phyloP scores from a whole-genome alignment of 2,113 vertebrate genomes.

The Speoplatyrhinus poulsoni region DNA sequence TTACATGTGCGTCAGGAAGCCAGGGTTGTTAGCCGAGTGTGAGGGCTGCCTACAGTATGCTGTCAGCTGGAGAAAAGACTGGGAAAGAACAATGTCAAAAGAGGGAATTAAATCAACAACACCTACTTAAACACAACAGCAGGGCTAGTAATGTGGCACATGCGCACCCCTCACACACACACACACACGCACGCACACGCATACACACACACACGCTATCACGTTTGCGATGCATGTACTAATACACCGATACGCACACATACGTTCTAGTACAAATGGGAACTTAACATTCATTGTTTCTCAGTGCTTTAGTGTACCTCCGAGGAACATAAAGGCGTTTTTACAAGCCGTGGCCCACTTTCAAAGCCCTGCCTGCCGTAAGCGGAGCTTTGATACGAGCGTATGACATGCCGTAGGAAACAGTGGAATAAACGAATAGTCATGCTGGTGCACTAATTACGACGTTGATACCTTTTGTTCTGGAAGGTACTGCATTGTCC shows the following conservation, averaged over 20 bases:
- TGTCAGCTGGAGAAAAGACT: constrained; percentile 59
- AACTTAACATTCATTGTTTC: constrained; percentile 69
- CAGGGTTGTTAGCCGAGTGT: constrained; percentile 69
- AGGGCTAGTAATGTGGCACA: constrained; percentile 17
- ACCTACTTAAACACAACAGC: constrained; percentile 57
- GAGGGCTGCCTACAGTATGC: constrained; percentile 54
- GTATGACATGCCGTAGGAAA: constrained; percentile 61
- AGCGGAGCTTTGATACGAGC: constrained; percentile 72
- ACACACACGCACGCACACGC: constrained; percentile 16
- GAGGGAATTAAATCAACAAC: constrained; percentile 68
- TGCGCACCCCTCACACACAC: neutral
- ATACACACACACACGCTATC: neutral
- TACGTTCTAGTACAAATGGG: constrained; percentile 46
- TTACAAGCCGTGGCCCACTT: constrained; percentile 72
- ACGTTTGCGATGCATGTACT: neutral
- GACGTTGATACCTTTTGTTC: constrained; percentile 64
- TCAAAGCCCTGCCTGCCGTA: constrained; percentile 70
- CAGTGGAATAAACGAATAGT: constrained; percentile 63
- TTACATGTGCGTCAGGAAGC: constrained; percentile 74
- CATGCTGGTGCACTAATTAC: constrained; percentile 61
- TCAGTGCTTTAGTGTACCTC: constrained; percentile 52
- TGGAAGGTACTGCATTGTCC: constrained; percentile 42
- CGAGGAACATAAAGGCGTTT: constrained; percentile 62
- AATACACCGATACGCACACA: constrained; percentile 30
- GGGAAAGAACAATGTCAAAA: constrained; percentile 65